A percentile compares a stretch with the other conserved stretches of the same genome.
phyloP scores from a whole-genome alignment of 2,797 vertebrate genomes.

The Pangasius mekongensis region DNA sequence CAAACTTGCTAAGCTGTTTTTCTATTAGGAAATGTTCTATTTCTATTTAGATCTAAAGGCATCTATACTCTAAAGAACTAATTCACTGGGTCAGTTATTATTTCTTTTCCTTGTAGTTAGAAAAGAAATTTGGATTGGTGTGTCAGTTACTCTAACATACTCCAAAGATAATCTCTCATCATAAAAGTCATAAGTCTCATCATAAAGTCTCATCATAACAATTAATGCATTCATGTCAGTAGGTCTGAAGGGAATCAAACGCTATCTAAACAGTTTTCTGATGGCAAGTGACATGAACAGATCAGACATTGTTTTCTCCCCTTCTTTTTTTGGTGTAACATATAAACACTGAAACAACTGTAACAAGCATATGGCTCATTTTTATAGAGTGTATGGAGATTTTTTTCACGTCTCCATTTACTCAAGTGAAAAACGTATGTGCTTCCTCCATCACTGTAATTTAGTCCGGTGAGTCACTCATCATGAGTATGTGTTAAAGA shows the following conservation, averaged over 20 bases:
- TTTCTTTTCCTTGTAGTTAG: not conserved
- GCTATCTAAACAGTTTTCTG: not conserved
- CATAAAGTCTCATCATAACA: not conserved
- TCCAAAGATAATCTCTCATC: not conserved
- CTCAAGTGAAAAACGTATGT: not conserved
- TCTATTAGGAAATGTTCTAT: not conserved
- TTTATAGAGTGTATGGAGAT: not conserved
- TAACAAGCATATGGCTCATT: not conserved
- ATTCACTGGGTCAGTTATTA: not conserved
- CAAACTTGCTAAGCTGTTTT: not conserved
- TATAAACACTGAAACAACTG: not conserved
- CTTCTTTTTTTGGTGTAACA: not conserved
- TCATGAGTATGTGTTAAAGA: conserved; percentile 12
- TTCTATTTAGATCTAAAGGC: not conserved
- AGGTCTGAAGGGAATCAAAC: not conserved
- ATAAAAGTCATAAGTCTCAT: too few species aligned
- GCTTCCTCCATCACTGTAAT: not conserved
- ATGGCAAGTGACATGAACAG: not conserved
- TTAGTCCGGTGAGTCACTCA: conserved; percentile 9
- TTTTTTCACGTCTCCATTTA: not conserved
- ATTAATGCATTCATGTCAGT: not conserved
- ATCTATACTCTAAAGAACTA: not conserved
- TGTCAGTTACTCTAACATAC: not conserved
- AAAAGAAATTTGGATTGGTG: not conserved
- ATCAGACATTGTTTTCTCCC: not conserved